phyloP scores from a whole-genome alignment of 2,113 vertebrate genomes.

The Eudyptes chrysolophus region DNA sequence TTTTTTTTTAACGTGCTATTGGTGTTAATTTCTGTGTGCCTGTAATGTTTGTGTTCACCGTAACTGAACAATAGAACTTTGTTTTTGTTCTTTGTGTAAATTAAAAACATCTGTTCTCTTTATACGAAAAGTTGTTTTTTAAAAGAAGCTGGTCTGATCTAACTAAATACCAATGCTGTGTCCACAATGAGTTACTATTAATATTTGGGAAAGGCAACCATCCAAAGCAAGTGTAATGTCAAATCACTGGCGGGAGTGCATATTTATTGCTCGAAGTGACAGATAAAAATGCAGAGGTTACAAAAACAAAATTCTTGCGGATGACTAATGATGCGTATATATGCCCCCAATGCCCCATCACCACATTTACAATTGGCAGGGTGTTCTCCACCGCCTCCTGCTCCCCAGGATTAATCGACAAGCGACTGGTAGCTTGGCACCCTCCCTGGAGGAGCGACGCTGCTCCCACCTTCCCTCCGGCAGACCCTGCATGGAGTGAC shows the following conservation, averaged over 20 bases:
- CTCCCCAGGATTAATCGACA: slow-evolving; percentile 20
- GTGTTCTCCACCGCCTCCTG: neutral
- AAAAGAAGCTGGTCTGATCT: slow-evolving; percentile 72
- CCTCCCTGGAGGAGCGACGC: neutral
- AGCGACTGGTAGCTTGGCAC: slow-evolving; percentile 43
- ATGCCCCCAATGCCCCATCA: slow-evolving; percentile 57
- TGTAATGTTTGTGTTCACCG: slow-evolving; percentile 57
- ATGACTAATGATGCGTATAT: slow-evolving; percentile 64
- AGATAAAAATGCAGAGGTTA: slow-evolving; percentile 78
- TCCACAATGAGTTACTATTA: slow-evolving; percentile 78
- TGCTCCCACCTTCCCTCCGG: neutral
- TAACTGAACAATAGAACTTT: slow-evolving; percentile 62
- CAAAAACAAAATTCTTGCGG: slow-evolving; percentile 72
- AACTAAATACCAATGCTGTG: slow-evolving; percentile 73
- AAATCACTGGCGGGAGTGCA: slow-evolving; percentile 70
- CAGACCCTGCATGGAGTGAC: neutral
- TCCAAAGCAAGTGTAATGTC: slow-evolving; percentile 76
- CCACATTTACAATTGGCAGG: slow-evolving; percentile 31
- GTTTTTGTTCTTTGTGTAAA: slow-evolving; percentile 66
- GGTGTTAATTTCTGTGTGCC: slow-evolving; percentile 52
- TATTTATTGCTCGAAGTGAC: slow-evolving; percentile 75
- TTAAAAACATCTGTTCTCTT: slow-evolving; percentile 67
- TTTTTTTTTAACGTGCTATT: neutral
- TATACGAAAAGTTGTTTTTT: slow-evolving; percentile 62
- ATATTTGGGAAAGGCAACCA: slow-evolving; percentile 73